Evolutionary conservation across 2,113 vertebrate genomes (phyloP).

Genomic region (Tursiops truncatus): DNA sequence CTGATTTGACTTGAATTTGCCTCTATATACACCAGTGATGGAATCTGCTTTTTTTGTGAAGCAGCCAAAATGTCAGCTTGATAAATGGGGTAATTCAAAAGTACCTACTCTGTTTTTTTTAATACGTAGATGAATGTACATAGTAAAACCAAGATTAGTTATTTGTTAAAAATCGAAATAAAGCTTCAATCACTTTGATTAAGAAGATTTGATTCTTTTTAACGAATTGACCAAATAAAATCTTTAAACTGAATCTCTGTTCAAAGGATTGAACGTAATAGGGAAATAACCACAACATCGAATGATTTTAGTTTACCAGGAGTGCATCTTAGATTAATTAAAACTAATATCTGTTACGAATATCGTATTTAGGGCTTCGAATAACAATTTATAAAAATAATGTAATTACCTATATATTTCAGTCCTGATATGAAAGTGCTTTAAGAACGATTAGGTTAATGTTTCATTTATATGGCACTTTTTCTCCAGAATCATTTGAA

Average conservation of each 20-base stretch:
- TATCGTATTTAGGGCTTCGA: background rate
- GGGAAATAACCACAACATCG: background rate
- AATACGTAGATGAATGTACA: slow-evolving; percentile 37
- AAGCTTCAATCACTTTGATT: slow-evolving; percentile 56
- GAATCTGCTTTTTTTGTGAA: slow-evolving; percentile 77
- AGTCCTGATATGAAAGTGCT: background rate
- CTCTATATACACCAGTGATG: slow-evolving; percentile 50
- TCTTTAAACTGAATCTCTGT: slow-evolving; percentile 28
- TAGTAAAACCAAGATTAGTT: slow-evolving; percentile 66
- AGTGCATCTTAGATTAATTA: background rate
- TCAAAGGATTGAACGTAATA: background rate
- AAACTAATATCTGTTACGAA: background rate
- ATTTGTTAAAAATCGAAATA: slow-evolving; percentile 62
- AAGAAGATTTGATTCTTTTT: slow-evolving; percentile 33
- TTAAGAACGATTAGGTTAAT: background rate
- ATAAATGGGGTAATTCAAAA: slow-evolving; percentile 75
- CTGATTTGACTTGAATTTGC: slow-evolving; percentile 65
- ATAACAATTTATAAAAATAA: background rate
- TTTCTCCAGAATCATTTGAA: background rate
- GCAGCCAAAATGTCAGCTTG: slow-evolving; percentile 80
- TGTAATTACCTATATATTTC: background rate
- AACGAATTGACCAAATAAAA: background rate
- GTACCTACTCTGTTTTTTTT: slow-evolving; percentile 57
- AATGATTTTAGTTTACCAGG: background rate
- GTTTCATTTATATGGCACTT: background rate